Evolutionary conservation across 2,797 vertebrate genomes (phyloP).

Genomic region (Poecile montanus): DNA sequence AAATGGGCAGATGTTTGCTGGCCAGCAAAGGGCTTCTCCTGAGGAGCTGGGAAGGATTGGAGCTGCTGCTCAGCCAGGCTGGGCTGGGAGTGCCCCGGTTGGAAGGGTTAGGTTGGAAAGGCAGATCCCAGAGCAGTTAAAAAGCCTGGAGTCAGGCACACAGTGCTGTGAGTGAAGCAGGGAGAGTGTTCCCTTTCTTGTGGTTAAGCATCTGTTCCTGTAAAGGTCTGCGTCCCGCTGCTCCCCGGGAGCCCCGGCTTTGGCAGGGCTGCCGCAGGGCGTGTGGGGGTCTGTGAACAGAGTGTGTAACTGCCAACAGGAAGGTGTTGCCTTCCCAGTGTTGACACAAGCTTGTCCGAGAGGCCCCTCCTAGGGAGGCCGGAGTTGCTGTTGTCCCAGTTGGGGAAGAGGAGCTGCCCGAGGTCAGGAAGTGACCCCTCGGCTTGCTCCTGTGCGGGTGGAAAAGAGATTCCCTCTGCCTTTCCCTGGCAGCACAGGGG

Average conservation of each 20-base stretch:
- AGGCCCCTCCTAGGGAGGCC: slow-evolving; percentile 33
- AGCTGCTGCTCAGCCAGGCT: background rate
- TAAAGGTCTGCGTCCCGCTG: background rate
- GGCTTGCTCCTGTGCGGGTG: background rate
- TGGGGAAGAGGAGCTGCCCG: slow-evolving; percentile 20
- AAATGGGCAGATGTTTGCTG: slow-evolving; percentile 31
- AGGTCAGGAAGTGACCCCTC: slow-evolving; percentile 10
- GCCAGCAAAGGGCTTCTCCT: slow-evolving; percentile 35
- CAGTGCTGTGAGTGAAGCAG: background rate
- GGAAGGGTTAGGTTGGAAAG: background rate
- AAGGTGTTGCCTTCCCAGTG: slow-evolving; percentile 51
- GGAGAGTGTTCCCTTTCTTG: background rate
- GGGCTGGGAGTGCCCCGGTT: background rate
- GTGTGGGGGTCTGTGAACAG: slow-evolving; percentile 21
- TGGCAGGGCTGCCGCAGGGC: slow-evolving; percentile 8
- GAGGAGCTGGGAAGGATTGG: slow-evolving; percentile 28
- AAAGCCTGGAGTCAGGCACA: background rate
- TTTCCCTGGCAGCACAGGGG: background rate
- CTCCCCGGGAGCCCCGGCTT: background rate
- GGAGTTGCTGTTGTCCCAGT: background rate
- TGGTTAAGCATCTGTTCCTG: background rate
- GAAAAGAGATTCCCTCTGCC: slow-evolving; percentile 12
- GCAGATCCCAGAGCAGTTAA: background rate
- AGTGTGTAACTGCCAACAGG: background rate
- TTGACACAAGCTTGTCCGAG: slow-evolving; percentile 53